Conservation (phyloP, 2,113 vertebrate species). For the Seriola aureovittata region DNA sequence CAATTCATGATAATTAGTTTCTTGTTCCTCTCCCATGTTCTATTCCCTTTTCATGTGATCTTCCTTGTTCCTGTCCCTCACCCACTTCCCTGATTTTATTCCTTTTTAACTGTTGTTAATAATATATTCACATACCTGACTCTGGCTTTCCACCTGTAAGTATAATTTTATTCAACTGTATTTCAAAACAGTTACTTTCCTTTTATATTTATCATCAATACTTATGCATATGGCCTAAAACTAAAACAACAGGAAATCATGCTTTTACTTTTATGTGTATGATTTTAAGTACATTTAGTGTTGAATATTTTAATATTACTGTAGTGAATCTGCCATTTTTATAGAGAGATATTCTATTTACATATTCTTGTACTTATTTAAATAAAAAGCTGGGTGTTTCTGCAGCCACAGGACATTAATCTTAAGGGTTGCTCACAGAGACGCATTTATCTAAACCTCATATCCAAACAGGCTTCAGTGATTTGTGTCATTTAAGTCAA, state of each 20-base stretch:
- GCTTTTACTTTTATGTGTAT: background rate
- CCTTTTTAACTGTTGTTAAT: background rate
- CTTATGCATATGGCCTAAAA: background rate
- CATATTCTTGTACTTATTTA: constrained; percentile 7
- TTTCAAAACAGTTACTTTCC: background rate
- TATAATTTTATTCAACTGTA: background rate
- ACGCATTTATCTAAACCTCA: constrained; percentile 17
- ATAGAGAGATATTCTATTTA: background rate
- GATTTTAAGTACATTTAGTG: background rate
- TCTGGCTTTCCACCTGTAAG: background rate
- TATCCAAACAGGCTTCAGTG: constrained; percentile 6
- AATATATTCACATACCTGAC: constrained; percentile 9
- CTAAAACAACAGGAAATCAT: background rate
- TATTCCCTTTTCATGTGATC: constrained; percentile 3
- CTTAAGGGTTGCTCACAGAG: no score
- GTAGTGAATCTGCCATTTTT: background rate
- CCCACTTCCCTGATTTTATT: background rate
- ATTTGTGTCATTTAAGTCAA: background rate
- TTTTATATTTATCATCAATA: background rate
- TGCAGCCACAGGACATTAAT: background rate
- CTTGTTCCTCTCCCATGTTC: background rate
- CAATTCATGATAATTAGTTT: constrained; percentile 35
- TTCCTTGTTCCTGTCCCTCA: background rate
- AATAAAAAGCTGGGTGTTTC: background rate
- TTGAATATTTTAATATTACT: background rate